Conservation (phyloP, 2,797 vertebrate species). For the Acanthis flammea region DNA sequence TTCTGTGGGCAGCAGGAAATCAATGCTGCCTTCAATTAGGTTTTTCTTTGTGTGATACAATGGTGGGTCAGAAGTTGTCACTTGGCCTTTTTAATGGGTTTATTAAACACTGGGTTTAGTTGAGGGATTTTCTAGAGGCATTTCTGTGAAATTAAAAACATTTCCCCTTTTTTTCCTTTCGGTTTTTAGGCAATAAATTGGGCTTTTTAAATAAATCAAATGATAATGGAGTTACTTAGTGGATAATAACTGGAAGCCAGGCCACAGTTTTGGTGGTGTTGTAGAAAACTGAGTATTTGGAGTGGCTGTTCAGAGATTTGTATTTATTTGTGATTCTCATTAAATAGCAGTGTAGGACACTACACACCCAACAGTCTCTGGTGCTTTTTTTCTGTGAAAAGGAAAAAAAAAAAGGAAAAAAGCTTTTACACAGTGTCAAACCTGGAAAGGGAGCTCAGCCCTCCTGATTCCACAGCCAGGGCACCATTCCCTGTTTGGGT, state of each 20-base stretch:
- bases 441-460: background rate
- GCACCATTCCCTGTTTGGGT: background rate
- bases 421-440: background rate
- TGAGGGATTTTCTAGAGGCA: background rate
- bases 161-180: background rate
- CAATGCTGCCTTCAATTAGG: background rate
- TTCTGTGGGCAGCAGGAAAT: background rate
- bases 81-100: background rate
- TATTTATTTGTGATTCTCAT: background rate
- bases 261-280: accelerated
- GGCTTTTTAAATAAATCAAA: background rate
- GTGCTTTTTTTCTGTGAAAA: background rate
- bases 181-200: background rate
- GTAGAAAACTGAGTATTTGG: background rate
- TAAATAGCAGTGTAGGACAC: background rate
- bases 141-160: background rate
- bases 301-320: background rate
- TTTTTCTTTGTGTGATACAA: background rate
- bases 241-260: background rate
- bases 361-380: background rate
- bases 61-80: background rate
- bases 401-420: background rate
- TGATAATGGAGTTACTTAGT: background rate
- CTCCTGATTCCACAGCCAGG: background rate
- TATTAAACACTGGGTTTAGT: background rate